Base-by-base conservation (phyloP, 2,797 vertebrate genomes). In the Lepus oiostolus region DNA sequence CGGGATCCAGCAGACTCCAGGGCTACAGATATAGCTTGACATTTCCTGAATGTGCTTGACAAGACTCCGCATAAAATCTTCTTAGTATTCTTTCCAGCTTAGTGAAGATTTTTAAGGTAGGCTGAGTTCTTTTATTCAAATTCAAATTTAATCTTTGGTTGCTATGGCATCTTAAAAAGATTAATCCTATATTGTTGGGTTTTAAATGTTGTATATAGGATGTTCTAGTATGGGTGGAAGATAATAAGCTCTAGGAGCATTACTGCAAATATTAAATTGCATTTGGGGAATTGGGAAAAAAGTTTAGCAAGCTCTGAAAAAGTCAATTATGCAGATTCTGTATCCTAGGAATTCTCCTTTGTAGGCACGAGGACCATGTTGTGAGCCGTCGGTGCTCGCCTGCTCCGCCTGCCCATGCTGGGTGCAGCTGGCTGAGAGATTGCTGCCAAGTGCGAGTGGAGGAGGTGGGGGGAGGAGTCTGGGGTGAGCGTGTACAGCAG, bases 41-140 rank as follows among this genome's bases (percentile, higher is more conserved):
- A 98, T 97, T 97, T 93, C 97, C 97, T 98, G 97, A 97, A 97
- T 96, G 96, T 96, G 90, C 94, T 97, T 98, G 98, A 98, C 98
- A 98, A 98, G 97, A 97, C 97, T 98, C 97, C 96, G 98, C 97
- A 98, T 94, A 97, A 96, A 93, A 97, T 97, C 96, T 94, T 98
- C 98, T 98, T 98, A 98, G 97, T 98, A 98, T 99, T 98, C 98
- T 97, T 98, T 98, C 98, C 97, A 97, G 97, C 84, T 95, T 88
- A 96, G 88, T 98, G 98, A 97, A 92, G 93, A 95, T 97, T 97
- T 98, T 97, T 95, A 90, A 96, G 90, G 90, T 79, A 96, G 42
- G 58, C 52, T 96, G 97, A 98, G 97, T 98, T 98, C 71, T 96
- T 97, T 97, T 96, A 95, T 35, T 97, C 96, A 95, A 97, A 88